Conservation (phyloP, 2,113 vertebrate genomes). For the Heliornis fulica region DNA sequence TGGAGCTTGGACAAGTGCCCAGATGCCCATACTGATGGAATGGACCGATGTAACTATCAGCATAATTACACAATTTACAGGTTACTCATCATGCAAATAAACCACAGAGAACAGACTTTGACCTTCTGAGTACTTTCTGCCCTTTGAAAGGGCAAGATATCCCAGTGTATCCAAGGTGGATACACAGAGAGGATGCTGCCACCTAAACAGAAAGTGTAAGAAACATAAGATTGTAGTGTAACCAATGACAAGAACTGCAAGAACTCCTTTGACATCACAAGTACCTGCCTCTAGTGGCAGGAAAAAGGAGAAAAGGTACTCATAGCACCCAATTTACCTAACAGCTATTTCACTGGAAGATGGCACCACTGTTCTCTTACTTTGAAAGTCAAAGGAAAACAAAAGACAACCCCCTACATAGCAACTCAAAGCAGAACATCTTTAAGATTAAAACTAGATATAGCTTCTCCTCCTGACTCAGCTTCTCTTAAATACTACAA, state of each 20-base stretch:
- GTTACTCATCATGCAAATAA: not conserved
- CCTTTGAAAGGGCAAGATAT: not conserved
- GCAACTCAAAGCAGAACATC: not conserved
- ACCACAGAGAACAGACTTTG: not conserved
- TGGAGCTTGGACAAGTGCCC: not conserved
- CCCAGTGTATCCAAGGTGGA: not conserved
- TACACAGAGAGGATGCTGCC: not conserved
- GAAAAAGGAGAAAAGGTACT: not conserved
- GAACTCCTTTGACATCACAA: not conserved
- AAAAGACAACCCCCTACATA: not conserved
- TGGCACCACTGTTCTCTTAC: not conserved
- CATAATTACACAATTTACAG: not conserved
- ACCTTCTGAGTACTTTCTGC: not conserved
- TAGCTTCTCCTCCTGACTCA: not conserved
- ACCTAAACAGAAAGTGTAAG: not conserved
- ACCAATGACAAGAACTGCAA: not conserved
- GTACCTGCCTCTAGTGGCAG: not conserved
- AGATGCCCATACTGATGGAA: not conserved
- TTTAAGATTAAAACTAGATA: not conserved
- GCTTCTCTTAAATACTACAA: not conserved
- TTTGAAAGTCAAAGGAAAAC: not conserved
- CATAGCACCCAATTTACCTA: not conserved
- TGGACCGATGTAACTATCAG: not conserved
- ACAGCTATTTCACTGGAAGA: not conserved
- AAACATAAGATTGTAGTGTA: not conserved